Base-by-base conservation (phyloP, 2,888 invertebrate species). In the Linnaemya tessellans region DNA sequence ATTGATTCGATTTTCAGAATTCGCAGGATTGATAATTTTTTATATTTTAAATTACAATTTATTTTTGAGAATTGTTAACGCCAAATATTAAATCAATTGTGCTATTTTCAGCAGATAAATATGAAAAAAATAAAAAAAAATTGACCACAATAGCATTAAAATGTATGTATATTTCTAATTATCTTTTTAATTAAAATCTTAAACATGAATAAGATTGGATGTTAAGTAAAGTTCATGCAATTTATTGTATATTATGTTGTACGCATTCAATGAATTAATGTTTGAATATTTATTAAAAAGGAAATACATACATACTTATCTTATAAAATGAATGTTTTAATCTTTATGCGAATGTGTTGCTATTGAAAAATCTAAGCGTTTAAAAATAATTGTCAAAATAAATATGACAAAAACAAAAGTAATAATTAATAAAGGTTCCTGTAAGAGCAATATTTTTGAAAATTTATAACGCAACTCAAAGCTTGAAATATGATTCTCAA, bases 401-500 rank as follows among this genome's bases (percentile, higher is more conserved):
- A 99, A 99, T 87, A 99, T 93, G 51, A 97, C 93, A 92, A 97
- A 98, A 88, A 99, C 95, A 89, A 98, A 98, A 35, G 95, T 94
- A 84, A 98, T 96, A 38, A 99, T 96, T 71, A 99, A 93, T 51
- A 99, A 91, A 0, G 99, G 99, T 92, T 99, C 99, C 90, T 98
- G 97, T 56, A 99, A 93, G 95, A 99, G 95, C 41, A 97, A 93
- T 60, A 96, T 92, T 88, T 96, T 95, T 43, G 97, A 96, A 94
- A 98, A 99, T 88, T 95, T 96, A 92, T 99, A 99, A 86, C 96
- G 95, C 56, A 98, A 93, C 92, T 97, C 96, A 92, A 99, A 97
- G 92, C 98, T 97, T 93, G 98, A 97, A 90, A 99, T 99, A 91
- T 99, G 99, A 91, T 97, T 97, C 91, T 99, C 98, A 0, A 98